A percentile compares a stretch with the other conserved stretches of the same genome.
Conservation (phyloP, 2,888 invertebrate genomes). For the Fragum sueziense region DNA sequence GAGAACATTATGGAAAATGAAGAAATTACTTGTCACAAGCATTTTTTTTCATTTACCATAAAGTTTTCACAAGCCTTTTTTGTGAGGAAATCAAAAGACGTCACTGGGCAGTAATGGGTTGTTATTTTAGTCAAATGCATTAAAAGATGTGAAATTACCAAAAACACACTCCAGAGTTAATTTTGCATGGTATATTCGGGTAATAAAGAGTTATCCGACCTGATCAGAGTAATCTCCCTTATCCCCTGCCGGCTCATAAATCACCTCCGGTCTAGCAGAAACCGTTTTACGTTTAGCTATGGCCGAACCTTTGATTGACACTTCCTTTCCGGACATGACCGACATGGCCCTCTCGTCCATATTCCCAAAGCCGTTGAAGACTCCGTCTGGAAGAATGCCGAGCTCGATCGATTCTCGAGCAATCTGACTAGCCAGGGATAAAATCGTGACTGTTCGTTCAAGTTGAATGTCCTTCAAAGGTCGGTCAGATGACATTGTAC, state of each 20-base stretch:
- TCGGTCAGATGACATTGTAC: slow-evolving; percentile 46
- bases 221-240: neutral
- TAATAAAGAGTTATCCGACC: neutral
- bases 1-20: too few species aligned
- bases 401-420: slow-evolving; percentile 69
- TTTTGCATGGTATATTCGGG: neutral
- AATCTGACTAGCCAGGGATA: slow-evolving; percentile 74
- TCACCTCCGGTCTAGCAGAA: neutral
- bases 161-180: too few species aligned
- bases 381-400: slow-evolving; percentile 67
- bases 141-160: too few species aligned
- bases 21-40: too few species aligned
- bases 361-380: slow-evolving; percentile 68
- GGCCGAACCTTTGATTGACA: slow-evolving; percentile 9
- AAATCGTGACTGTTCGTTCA: slow-evolving; percentile 68
- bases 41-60: too few species aligned
- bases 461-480: slow-evolving; percentile 63
- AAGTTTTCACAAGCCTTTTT: too few species aligned
- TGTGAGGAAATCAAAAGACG: too few species aligned
- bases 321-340: slow-evolving; percentile 22
- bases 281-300: neutral
- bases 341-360: slow-evolving; percentile 56
- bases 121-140: too few species aligned
- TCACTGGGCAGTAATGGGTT: too few species aligned
- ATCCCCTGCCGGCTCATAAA: neutral